These are phyloP conservation scores for Dynastes tityus DNA, from an alignment of 2,888 invertebrate species.

Conservation along the genomic window DNA sequence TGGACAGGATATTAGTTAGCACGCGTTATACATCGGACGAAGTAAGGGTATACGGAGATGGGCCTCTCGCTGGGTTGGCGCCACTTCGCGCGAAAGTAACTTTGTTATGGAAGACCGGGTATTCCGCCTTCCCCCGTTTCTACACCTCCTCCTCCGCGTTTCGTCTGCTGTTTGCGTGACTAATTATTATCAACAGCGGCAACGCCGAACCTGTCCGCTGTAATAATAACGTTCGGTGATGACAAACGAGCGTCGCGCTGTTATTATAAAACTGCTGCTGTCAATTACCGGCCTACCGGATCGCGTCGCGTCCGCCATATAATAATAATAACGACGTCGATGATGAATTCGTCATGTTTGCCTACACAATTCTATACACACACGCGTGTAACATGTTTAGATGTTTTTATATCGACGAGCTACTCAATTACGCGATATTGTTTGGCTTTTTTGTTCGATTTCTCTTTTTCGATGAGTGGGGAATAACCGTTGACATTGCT, in stretches of 20 bases:
- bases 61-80: conserved; percentile 13
- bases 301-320: not conserved
- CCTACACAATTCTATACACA: not conserved
- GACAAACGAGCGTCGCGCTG: conserved; percentile 18
- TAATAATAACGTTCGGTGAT: conserved; percentile 33
- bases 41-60: conserved; percentile 22
- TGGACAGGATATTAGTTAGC: conserved; percentile 47
- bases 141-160: too few species aligned
- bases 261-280: conserved; percentile 38
- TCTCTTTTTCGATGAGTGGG: too few species aligned
- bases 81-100: conserved; percentile 25
- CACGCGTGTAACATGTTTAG: not conserved
- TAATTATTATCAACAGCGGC: conserved; percentile 16
- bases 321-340: conserved; percentile 17
- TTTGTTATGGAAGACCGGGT: conserved; percentile 22
- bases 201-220: conserved; percentile 16
- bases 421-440: not conserved
- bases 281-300: conserved; percentile 29
- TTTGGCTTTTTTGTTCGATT: too few species aligned
- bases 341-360: not conserved
- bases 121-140: not conserved
- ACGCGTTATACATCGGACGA: conserved; percentile 8
- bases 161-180: conserved; percentile 25
- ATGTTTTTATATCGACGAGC: not conserved
- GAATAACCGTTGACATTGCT: too few species aligned